These are phyloP conservation scores for Podarcis muralis DNA, from an alignment of 2,113 vertebrate species.

Conservation along the genomic window DNA sequence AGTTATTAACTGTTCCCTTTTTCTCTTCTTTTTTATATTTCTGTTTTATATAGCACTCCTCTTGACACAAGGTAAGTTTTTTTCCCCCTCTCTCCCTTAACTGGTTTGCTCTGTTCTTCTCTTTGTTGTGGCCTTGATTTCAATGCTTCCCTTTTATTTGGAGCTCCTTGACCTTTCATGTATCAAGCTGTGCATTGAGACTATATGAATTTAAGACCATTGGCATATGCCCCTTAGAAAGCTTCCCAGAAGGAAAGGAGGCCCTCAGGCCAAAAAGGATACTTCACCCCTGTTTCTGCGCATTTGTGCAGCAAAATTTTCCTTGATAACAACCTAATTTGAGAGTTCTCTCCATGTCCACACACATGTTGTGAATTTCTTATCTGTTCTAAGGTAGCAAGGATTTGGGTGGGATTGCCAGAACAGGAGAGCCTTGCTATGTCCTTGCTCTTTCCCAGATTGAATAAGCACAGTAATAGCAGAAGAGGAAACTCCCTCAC, in stretches of 20 bases:
- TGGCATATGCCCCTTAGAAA: too few relatives aligned
- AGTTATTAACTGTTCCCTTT: constrained; percentile 71
- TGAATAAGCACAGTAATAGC: background rate
- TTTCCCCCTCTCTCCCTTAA: constrained; percentile 43
- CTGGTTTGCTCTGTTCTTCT: background rate
- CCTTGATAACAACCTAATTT: background rate
- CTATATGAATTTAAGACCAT: background rate
- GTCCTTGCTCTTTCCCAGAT: background rate
- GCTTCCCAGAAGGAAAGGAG: too few relatives aligned
- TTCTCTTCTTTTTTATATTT: constrained; percentile 52
- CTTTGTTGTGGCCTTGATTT: constrained; percentile 49
- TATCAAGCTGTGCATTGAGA: background rate
- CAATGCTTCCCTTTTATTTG: constrained; percentile 4
- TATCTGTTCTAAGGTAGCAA: background rate
- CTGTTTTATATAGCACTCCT: constrained; percentile 76
- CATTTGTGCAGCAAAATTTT: too few relatives aligned
- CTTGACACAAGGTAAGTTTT: constrained; percentile 80
- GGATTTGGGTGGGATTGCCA: background rate
- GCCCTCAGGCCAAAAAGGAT: too few relatives aligned
- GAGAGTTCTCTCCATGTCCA: background rate
- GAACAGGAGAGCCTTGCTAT: background rate
- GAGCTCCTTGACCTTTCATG: rapidly evolving
- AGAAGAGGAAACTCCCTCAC: background rate
- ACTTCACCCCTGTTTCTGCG: too few relatives aligned
- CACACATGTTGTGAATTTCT: background rate